Evolutionary conservation across 2,113 vertebrate genomes (phyloP).

Genomic region (Sorex fumeus): DNA sequence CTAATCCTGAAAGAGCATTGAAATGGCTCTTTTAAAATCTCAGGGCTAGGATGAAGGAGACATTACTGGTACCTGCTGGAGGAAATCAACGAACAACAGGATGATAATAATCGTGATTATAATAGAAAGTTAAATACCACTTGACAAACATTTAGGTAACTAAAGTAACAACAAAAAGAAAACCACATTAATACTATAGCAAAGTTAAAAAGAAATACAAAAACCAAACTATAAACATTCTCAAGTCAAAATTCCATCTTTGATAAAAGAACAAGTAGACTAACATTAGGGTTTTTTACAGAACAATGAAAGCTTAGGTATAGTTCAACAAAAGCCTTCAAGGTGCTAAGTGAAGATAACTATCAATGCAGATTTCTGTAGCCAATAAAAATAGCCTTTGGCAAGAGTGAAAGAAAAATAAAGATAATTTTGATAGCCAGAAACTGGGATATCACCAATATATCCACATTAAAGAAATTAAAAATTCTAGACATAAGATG

Average conservation of each 20-base stretch:
- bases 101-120: no score
- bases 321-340: not conserved
- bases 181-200: no score
- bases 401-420: constrained; percentile 31
- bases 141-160: no score
- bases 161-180: no score
- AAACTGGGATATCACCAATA: not conserved
- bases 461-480: not conserved
- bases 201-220: no score
- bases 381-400: not conserved
- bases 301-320: not conserved
- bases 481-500: not conserved
- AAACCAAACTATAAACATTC: no score
- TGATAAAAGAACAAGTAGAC: not conserved
- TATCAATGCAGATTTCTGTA: not conserved
- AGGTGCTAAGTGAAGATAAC: not conserved
- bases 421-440: not conserved
- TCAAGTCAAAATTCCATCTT: not conserved
- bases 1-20: no score
- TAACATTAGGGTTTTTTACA: not conserved
- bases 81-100: no score
- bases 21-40: no score
- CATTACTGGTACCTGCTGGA: no score
- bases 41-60: no score
- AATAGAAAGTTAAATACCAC: no score